These are phyloP conservation scores for Bubo scandiacus DNA, from an alignment of 2,113 vertebrate genomes.

Conservation along the genomic window DNA sequence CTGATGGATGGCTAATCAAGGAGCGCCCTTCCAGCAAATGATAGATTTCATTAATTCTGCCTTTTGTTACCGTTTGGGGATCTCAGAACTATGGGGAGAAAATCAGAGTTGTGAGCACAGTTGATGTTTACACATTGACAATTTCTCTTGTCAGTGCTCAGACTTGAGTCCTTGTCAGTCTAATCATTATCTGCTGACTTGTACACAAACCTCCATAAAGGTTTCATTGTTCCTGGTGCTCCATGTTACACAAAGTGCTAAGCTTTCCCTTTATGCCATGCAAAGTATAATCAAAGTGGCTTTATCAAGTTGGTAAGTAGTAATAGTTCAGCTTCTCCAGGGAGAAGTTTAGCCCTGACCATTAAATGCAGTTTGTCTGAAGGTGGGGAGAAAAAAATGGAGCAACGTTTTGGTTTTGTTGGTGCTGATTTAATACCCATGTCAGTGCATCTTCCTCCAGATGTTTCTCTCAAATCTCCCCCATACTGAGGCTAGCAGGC, in stretches of 20 bases:
- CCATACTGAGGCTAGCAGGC: not conserved
- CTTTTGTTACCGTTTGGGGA: not conserved
- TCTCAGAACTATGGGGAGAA: not conserved
- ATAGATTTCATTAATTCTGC: not conserved
- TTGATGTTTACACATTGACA: not conserved
- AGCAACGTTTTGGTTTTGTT: not conserved
- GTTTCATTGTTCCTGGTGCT: not conserved
- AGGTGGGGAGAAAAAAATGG: not conserved
- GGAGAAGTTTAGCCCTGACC: not conserved
- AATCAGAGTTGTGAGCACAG: not conserved
- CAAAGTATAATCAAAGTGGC: not conserved
- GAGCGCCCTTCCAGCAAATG: not conserved
- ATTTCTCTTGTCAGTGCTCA: not conserved
- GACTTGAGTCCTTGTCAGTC: not conserved
- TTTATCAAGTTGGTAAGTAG: not conserved
- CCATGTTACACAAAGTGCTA: not conserved
- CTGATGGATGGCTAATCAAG: not conserved
- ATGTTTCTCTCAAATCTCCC: not conserved
- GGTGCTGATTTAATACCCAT: not conserved
- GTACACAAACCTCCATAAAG: not conserved
- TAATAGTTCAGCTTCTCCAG: not conserved
- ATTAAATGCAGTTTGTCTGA: not conserved
- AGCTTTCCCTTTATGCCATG: not conserved
- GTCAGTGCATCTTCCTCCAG: not conserved
- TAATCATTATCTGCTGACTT: not conserved